Evolutionary conservation across 2,888 invertebrate genomes (phyloP).

Genomic region (Cerastoderma edule): DNA sequence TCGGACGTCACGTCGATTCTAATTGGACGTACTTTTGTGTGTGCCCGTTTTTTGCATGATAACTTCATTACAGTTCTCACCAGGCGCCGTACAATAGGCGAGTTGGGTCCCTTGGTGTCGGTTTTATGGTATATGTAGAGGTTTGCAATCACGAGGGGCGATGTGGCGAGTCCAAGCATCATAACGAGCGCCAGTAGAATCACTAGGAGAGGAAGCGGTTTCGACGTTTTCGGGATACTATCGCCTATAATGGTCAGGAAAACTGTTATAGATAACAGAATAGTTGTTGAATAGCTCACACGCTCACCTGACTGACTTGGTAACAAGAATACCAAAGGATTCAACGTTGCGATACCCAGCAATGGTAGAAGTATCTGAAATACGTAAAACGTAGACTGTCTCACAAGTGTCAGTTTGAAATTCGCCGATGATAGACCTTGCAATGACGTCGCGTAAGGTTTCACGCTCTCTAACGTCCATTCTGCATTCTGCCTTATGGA

Average conservation of each 20-base stretch:
- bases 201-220: slow-evolving; percentile 14
- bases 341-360: neutral
- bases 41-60: neutral
- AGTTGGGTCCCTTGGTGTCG: neutral
- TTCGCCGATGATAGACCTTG: too few relatives aligned
- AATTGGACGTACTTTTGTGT: neutral
- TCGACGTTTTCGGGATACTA: slow-evolving; percentile 25
- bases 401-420: too few relatives aligned
- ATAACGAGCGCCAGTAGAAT: neutral
- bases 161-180: neutral
- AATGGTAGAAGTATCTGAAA: too few relatives aligned
- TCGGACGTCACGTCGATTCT: neutral
- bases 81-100: neutral
- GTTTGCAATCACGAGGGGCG: slow-evolving; percentile 14
- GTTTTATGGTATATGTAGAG: slow-evolving; percentile 12
- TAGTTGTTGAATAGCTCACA: slow-evolving; percentile 28
- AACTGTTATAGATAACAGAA: slow-evolving; percentile 22
- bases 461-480: slow-evolving; percentile 10
- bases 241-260: slow-evolving; percentile 28
- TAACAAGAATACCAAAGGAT: slow-evolving; percentile 19
- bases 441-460: too few relatives aligned
- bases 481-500: neutral
- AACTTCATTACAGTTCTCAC: neutral
- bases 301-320: slow-evolving; percentile 32
- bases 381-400: too few relatives aligned